phyloP scores from a whole-genome alignment of 2,113 vertebrate species.

The Percopsis transmontana region DNA sequence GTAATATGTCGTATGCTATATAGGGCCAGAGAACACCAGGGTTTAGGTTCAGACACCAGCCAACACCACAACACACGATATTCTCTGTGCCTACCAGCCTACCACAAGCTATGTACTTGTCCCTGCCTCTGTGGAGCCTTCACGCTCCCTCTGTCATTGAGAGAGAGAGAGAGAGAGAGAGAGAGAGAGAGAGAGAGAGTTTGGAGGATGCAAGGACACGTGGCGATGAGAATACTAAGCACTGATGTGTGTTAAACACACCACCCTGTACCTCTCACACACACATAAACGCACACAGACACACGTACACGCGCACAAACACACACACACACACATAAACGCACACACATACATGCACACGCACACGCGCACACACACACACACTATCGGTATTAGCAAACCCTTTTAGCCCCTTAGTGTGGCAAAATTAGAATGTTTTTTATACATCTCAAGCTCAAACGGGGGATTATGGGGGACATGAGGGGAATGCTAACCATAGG shows the following conservation, averaged over 20 bases:
- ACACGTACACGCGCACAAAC: constrained; percentile 7
- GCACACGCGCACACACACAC: constrained; percentile 8
- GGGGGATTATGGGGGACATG: constrained; percentile 72
- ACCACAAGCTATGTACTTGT: too few species aligned
- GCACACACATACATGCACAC: constrained; percentile 24
- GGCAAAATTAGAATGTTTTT: constrained; percentile 72
- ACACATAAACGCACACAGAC: constrained; percentile 17
- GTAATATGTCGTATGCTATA: too few species aligned
- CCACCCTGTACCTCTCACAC: constrained; percentile 44
- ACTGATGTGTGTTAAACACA: constrained; percentile 71
- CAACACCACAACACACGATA: too few species aligned
- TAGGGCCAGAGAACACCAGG: too few species aligned
- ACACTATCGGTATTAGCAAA: constrained; percentile 54
- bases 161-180: not conserved
- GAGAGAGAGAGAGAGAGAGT: constrained; percentile 34
- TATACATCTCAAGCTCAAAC: constrained; percentile 74
- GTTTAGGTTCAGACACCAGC: too few species aligned
- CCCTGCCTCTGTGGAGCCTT: too few species aligned
- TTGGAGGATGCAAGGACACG: constrained; percentile 70
- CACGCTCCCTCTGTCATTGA: too few species aligned
- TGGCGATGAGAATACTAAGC: constrained; percentile 78
- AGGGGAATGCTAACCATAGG: constrained; percentile 72
- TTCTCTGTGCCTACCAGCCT: too few species aligned
- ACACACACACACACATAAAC: constrained; percentile 50
- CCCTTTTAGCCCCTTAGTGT: constrained; percentile 65